phyloP scores from a whole-genome alignment of 2,113 vertebrate species.

The Chionis minor region DNA sequence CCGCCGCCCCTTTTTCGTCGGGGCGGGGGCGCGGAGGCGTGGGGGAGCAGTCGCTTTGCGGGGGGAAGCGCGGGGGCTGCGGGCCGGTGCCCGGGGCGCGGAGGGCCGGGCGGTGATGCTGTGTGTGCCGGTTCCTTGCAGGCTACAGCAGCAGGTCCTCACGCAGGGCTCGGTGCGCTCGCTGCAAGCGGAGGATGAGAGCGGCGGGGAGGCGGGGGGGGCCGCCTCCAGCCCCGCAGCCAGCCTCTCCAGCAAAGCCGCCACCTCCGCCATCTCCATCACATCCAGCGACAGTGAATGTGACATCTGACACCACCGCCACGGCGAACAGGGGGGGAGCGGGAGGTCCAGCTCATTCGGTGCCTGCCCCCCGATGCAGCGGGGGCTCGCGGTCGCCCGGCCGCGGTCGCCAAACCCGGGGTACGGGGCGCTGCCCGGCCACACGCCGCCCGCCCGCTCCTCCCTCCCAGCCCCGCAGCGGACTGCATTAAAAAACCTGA shows the following conservation, averaged over 20 bases:
- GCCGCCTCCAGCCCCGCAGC: conserved; percentile 90
- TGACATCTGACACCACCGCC: conserved; percentile 86
- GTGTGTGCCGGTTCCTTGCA: conserved; percentile 67
- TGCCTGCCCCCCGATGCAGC: conserved; percentile 56
- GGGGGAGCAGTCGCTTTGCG: background rate
- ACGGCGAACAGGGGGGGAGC: conserved; percentile 26
- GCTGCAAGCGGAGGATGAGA: conserved; percentile 86
- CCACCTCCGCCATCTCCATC: conserved; percentile 98
- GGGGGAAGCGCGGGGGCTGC: background rate
- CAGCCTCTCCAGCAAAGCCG: conserved; percentile 95
- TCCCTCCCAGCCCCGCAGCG: background rate
- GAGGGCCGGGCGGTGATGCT: conserved; percentile 21
- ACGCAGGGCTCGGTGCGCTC: conserved; percentile 89
- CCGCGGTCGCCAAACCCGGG: background rate
- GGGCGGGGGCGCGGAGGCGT: background rate
- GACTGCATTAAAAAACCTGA: background rate
- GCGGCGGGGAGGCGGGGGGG: conserved; percentile 85
- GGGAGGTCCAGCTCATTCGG: conserved; percentile 63
- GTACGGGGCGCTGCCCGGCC: background rate
- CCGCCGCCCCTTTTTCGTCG: background rate
- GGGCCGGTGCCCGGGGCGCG: background rate
- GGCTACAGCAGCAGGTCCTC: conserved; percentile 96
- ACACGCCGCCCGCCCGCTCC: background rate
- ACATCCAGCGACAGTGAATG: conserved; percentile 99
- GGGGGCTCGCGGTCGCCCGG: background rate